Evolutionary conservation across 2,888 invertebrate species (phyloP).

Genomic region (Tetramorium bicarinatum): DNA sequence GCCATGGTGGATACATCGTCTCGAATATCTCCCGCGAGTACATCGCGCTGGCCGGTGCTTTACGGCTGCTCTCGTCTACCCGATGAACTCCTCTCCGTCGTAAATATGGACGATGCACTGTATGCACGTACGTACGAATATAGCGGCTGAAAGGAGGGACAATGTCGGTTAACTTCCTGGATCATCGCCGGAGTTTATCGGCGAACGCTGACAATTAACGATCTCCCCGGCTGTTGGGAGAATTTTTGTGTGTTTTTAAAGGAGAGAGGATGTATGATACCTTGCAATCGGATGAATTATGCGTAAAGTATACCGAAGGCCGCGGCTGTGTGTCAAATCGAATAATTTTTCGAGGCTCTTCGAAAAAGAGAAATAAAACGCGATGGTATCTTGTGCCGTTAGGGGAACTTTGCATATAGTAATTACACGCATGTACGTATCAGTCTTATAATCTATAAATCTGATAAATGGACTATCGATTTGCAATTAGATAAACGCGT

Average conservation of each 20-base stretch:
- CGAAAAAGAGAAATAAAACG: neutral
- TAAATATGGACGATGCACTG: constrained; percentile 62
- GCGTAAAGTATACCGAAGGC: neutral
- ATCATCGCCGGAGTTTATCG: constrained; percentile 43
- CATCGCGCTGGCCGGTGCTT: constrained; percentile 61
- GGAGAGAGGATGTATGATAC: neutral
- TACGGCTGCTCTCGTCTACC: constrained; percentile 54
- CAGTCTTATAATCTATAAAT: constrained; percentile 16
- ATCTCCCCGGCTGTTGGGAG: neutral
- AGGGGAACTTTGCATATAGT: constrained; percentile 15
- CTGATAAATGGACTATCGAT: constrained; percentile 41
- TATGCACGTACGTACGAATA: constrained; percentile 50
- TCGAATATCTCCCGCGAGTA: constrained; percentile 60
- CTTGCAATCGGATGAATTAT: constrained; percentile 27
- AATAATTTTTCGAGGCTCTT: constrained; percentile 8
- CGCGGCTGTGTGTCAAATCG: neutral
- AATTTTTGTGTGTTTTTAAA: neutral
- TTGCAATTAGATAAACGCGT: constrained; percentile 33
- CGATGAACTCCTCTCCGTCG: constrained; percentile 63
- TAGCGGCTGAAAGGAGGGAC: constrained; percentile 52
- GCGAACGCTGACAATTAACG: constrained; percentile 38
- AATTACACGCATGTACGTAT: neutral
- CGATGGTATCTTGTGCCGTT: constrained; percentile 14
- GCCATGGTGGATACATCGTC: constrained; percentile 71
- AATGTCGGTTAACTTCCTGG: constrained; percentile 64